Conservation (phyloP, 1,140 invertebrate species). For the Ips nitidus region DNA sequence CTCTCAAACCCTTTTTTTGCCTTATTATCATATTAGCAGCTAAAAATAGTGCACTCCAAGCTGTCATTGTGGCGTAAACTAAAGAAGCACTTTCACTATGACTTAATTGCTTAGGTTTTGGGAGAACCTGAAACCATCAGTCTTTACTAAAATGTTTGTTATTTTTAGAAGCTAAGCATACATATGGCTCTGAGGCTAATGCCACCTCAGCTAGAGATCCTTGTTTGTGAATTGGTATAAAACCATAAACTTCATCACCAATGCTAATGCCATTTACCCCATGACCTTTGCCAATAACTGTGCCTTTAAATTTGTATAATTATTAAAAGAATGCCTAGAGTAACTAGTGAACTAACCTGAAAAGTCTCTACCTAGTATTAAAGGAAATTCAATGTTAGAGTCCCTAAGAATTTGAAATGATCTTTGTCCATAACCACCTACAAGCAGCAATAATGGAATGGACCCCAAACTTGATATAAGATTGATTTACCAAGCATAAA, state of each 20-base stretch:
- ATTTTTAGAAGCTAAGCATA: constrained; percentile 49
- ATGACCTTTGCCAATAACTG: constrained; percentile 74
- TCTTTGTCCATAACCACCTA: constrained; percentile 74
- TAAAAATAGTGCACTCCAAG: constrained; percentile 76
- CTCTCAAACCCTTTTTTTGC: constrained; percentile 54
- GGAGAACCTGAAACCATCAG: constrained; percentile 59
- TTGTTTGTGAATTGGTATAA: constrained; percentile 66
- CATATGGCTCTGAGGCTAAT: constrained; percentile 63
- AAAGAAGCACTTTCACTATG: constrained; percentile 74
- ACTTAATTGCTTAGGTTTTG: constrained; percentile 67
- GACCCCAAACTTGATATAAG: too few relatives aligned
- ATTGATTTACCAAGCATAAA: constrained; percentile 69
- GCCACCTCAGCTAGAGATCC: constrained; percentile 79
- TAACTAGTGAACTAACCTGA: constrained; percentile 42
- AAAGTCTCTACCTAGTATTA: constrained; percentile 85
- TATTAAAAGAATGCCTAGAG: neutral
- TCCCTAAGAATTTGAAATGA: constrained; percentile 67
- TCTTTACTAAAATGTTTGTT: neutral
- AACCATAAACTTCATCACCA: constrained; percentile 83
- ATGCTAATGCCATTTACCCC: constrained; percentile 59
- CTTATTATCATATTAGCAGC: constrained; percentile 62
- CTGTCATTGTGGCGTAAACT: constrained; percentile 81
- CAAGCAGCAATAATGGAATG: constrained; percentile 32
- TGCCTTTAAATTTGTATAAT: constrained; percentile 54
- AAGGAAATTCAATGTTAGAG: constrained; percentile 72